Base-by-base conservation (phyloP, 1,140 invertebrate genomes). In the Diachasmimorpha longicaudata region DNA sequence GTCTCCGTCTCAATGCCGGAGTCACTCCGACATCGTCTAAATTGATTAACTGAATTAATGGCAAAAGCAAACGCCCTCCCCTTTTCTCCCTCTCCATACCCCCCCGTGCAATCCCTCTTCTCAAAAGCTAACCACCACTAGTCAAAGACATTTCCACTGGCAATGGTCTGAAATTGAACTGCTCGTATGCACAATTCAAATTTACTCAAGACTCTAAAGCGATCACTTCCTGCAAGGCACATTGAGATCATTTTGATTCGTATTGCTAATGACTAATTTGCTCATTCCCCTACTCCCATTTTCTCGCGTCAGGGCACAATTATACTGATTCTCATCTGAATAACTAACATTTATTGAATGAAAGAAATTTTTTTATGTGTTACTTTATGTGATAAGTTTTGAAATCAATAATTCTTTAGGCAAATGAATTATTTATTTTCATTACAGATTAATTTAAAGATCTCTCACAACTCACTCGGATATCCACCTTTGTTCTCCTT, bases 1-100 rank as follows among this genome's bases (percentile, higher is more conserved):
- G 88, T 71, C 95, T 89, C 74, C 93, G 89, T 79, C 94, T 90
- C 72, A 95, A 86, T 23, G 93, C 94, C 19, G 94, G 94, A 10
- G 94, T 95, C 21, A 95, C 93, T 69, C 94, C 94, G 73, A 91
- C 92, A 81, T 93, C 92, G 69, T 87, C 84, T 85, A 78, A 71
- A 87, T 44, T 52, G n/a, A 42, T 31, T 71, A 71, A 44, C 70
- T 46, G 42, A 46, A 46, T 71, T 71, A 71, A 48, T 46, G 21
- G 70, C 37, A 11, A 71, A 71, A 46, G 46, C 42, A 48, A 71
- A 48, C 37, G n/a, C 1, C 21, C 19, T 23, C 58, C 11, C 23
- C 58, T 63, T 6, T 19, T 63, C 58, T 9, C 58, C 31, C 31
- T 31, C 11, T 13, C 58, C 58, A 5, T 52, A 19, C 31, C 31